A percentile compares a stretch with the other conserved stretches of the same genome.
Conservation (phyloP, 2,888 invertebrate species). For the Trissolcus brochymenae region DNA sequence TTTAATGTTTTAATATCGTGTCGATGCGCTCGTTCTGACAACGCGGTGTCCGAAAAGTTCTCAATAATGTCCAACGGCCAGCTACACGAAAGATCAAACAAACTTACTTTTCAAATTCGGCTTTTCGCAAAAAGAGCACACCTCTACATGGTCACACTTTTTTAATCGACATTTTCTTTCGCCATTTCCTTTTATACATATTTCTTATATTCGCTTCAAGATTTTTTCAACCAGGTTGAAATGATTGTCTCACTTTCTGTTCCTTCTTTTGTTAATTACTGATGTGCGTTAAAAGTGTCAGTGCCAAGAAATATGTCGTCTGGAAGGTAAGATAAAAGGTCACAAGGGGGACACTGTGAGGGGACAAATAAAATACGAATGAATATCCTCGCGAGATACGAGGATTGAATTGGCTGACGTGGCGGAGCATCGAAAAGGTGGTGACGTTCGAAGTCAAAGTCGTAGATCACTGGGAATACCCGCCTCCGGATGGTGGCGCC, state of each 20-base stretch:
- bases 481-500: conserved; percentile 63
- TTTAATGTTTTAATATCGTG: conserved; percentile 76
- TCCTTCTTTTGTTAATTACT: background rate
- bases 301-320: conserved; percentile 35
- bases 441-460: conserved; percentile 65
- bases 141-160: too few species aligned
- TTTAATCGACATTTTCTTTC: too few species aligned
- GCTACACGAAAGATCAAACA: conserved; percentile 13
- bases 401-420: conserved; percentile 64
- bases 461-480: conserved; percentile 66
- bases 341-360: conserved; percentile 10
- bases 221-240: too few species aligned
- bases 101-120: conserved; percentile 19
- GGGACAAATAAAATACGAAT: conserved; percentile 50
- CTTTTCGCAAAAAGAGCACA: too few species aligned
- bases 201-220: background rate
- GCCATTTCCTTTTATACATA: background rate
- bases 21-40: conserved; percentile 73
- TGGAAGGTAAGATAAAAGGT: conserved; percentile 34
- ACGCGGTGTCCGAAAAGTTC: conserved; percentile 69
- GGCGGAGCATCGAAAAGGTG: conserved; percentile 68
- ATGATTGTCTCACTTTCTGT: too few species aligned
- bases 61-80: conserved; percentile 48
- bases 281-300: background rate
- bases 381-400: conserved; percentile 58